These are phyloP conservation scores for Lytechinus pictus DNA, from an alignment of 35 echinoderm and acorn worm genomes.

Conservation along the genomic window DNA sequence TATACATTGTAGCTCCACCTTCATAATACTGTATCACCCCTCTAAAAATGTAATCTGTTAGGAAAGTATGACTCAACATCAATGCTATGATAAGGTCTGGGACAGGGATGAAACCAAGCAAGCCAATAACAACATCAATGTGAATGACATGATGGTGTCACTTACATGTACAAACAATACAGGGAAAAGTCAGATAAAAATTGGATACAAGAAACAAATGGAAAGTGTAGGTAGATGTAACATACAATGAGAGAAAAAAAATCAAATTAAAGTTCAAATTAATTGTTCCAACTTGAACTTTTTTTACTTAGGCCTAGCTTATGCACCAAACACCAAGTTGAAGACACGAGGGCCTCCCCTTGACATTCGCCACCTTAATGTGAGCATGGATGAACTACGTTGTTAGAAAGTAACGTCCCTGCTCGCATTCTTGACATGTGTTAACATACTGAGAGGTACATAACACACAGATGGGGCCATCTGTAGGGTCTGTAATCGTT, in stretches of 20 bases:
- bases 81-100: not conserved
- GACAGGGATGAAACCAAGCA: not conserved
- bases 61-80: not conserved
- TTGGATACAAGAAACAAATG: not conserved
- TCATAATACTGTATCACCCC: not conserved
- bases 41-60: not conserved
- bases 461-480: not conserved
- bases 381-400: not conserved
- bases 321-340: not conserved
- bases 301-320: too few species aligned
- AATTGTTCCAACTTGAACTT: too few species aligned
- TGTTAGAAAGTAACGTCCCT: not conserved
- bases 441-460: constrained; percentile 18
- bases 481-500: not conserved
- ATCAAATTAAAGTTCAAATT: too few species aligned
- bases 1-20: not conserved
- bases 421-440: constrained; percentile 16
- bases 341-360: not conserved
- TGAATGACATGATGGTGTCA: not conserved
- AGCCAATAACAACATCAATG: not conserved
- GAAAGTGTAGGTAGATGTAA: not conserved
- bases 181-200: not conserved
- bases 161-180: not conserved
- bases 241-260: not conserved
- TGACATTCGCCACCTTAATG: not conserved